Evolutionary conservation across 2,888 invertebrate species (phyloP), one percentile per base, ranked within the genome.

Genomic region (Amphiduros pacificus): DNA sequence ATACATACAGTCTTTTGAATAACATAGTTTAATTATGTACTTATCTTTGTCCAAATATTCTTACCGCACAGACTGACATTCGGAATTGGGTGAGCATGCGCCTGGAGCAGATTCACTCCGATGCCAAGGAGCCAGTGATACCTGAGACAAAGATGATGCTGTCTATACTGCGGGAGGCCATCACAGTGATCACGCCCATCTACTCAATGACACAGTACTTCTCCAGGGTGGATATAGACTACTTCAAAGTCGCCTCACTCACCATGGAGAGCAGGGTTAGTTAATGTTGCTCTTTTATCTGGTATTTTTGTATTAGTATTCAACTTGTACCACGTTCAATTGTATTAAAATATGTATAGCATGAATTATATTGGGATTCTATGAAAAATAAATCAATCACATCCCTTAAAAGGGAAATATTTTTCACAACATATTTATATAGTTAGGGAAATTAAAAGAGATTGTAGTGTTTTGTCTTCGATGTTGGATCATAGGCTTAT

Each of bases 191-290:
- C 55, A 74, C 70, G 2, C 72, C 74, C 4, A 66, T 75, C 6
- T 71, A 70, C 6, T 71, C 71, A 14, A 66, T 76, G 24, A 62
- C 65, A 9, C 69, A 73, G 49, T 74, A 75, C 67, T 78, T 72
- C 65, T 62, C 56, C n/a, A 57, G 66, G 5, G 64, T 79, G 11
- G 72, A 71, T 24, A 70, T 79, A 48, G 71, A 75, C 60, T 79
- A 76, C 66, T 78, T 74, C 71, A 70, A 73, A 27, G 55, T 70
- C 1, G 72, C 74, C 20, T 71, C 76, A 22, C 65, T 77, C 31
- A 68, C 71, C 31, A 62, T 75, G 20, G 78, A 79, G 50, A 73
- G 70, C 58, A 73, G 71, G 73, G 79, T 78, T 65, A 52, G 41
- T 28, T 51, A 4, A 11, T 22, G 4, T 28, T 27, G 9, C 32